Evolutionary conservation across 2,113 vertebrate genomes (phyloP), one percentile per base, ranked within the genome.

Genomic region (Neotragus pygmaeus): DNA sequence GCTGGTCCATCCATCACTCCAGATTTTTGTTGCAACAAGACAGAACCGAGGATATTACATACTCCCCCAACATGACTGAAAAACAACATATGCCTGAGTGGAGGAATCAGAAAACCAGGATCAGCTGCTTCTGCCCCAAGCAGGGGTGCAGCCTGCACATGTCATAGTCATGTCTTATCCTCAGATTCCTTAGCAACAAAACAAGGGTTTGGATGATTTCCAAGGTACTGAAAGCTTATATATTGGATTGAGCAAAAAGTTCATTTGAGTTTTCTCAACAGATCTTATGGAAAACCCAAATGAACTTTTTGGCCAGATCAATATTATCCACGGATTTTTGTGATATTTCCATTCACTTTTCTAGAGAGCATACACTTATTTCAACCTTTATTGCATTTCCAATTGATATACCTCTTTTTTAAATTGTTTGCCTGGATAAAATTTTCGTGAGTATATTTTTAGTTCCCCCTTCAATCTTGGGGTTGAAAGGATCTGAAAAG

Each of bases 401-500:
- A 88, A 33, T 75, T 0, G 19, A 12, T 78, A 5, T 47, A 55
- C 36, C 92, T 91, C 60, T 82, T 78, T 94, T 51, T 13, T 57
- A 33, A 85, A 91, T 81, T 47, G 17, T 33, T 51, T 30, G 11
- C 12, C 19, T 64, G 13, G 43, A 55, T 62, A 51, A 84, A 81
- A 70, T 43, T 43, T 55, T 95, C 73, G 51, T 81, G 5, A 90
- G 21, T 58, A 39, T 91, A 88, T 25, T 77, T 88, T 93, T 88
- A 85, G 11, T 81, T 88, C 15, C 45, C 58, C 47, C 85, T 77
- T 93, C 27, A 23, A 81, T 77, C 28, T 64, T 77, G 43, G 15
- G 19, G 53, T 95, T 75, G 12, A 30, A 91, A 95, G 88, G 23
- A 49, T 19, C 62, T 73, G 45, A 81, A 95, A 96, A 95, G 9